These are phyloP conservation scores for Dicaeum eximium DNA, from an alignment of 2,113 vertebrate species.

Conservation along the genomic window DNA sequence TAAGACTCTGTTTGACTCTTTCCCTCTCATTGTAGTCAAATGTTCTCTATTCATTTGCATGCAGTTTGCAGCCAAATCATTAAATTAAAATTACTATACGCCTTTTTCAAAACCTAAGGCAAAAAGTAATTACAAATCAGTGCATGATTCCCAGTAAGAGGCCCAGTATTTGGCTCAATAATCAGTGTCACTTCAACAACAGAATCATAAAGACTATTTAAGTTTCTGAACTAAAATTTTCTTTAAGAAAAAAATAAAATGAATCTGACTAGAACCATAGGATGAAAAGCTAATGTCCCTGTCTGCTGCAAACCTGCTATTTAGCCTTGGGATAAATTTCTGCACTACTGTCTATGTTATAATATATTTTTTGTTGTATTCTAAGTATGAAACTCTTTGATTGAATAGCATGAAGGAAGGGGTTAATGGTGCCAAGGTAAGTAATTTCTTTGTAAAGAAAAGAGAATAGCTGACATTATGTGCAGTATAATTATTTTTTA, in stretches of 20 bases:
- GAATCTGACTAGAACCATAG: background rate
- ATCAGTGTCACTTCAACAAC: background rate
- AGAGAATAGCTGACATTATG: background rate
- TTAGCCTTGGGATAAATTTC: background rate
- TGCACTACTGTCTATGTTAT: background rate
- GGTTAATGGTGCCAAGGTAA: background rate
- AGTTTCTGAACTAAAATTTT: background rate
- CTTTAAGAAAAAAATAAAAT: background rate
- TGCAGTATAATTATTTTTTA: background rate
- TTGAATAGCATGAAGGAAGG: background rate
- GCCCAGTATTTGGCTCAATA: background rate
- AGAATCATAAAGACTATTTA: background rate
- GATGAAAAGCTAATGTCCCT: background rate
- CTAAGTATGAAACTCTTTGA: background rate
- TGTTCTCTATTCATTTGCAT: background rate
- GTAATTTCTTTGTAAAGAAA: background rate
- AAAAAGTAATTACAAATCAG: conserved; percentile 10
- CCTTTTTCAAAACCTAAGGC: background rate
- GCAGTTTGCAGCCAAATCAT: background rate
- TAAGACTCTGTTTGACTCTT: background rate
- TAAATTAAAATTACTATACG: conserved; percentile 44
- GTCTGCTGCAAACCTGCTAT: background rate
- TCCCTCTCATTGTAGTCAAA: background rate
- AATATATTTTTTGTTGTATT: background rate
- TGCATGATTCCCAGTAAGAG: background rate